Base-by-base conservation (phyloP, 2,113 vertebrate species). In the Takifugu flavidus region DNA sequence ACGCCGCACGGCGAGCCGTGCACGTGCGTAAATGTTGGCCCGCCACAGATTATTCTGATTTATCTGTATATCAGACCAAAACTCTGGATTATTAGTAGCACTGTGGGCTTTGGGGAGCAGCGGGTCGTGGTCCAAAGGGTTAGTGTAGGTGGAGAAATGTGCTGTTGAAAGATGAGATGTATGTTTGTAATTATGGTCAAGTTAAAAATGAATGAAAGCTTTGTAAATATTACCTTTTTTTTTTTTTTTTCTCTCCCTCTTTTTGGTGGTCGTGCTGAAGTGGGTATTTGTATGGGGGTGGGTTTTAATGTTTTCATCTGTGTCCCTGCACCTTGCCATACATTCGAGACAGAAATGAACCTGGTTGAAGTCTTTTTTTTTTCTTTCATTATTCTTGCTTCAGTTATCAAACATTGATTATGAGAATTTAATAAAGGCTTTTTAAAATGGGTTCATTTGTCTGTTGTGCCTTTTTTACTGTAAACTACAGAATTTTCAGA, bases 361-460 rank as follows among this genome's bases (percentile, higher is more conserved):
- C 67, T 56, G 65, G 68, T 85, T 62, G 34, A 60, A 56, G 49
- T 53, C 76, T 85, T 65, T 25, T 50, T 80, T 81, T 77, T 78
- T 86, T 78, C 82, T 67, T 86, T 87, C 71, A 76, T 78, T 87
- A 81, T 84, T 85, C 78, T 83, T 88, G 87, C 85, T 91, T 89
- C 79, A 86, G 85, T 70, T 86, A 87, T 89, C 81, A 84, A 86
- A 84, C 81, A 76, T 84, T 87, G 85, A 88, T 85, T 87, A 88
- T 82, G 80, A 88, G 77, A 85, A 89, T 83, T 74, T 75, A 89
- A 89, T 88, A 88, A 87, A 89, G 76, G 88, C 55, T 82, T 85
- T 83, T 86, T 87, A 79, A 87, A 82, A 82, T 75, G 64, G 51
- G 0, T 5, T 57, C 1, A 2, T 34, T 60, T 50, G 56, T 3